Base-by-base conservation (phyloP, 2,797 vertebrate genomes). In the Rhinatrema bivittatum region DNA sequence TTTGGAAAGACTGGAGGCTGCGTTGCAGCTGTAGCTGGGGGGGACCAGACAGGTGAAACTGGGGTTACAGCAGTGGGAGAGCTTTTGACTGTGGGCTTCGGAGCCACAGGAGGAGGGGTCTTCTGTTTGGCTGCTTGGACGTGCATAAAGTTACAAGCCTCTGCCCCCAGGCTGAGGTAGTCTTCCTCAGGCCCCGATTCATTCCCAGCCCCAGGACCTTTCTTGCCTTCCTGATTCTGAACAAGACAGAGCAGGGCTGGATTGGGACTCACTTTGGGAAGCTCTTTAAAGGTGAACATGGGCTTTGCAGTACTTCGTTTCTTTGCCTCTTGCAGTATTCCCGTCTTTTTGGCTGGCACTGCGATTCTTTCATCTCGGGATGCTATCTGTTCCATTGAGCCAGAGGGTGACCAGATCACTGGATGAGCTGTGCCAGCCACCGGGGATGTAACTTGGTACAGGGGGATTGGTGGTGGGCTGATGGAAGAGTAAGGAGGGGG, bases 131-230 rank as follows among this genome's bases (percentile, higher is more conserved):
- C 55, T 27, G 75, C 55, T 46, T 87, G 53, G 33, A 81, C 65
- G 46, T 96, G 95, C 70, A 99, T 88, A 60, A 99, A 99, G 71
- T 99, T 99, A 56, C 94, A 99, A 51, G 96, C 96, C 78, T 99
- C 96, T 24, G 96, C 96, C 20, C 96, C 96, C 38, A 99, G 76
- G 41, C 95, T 99, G 53, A 99, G 90, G 78, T 97, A 97, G 82
- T 99, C 96, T 73, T 99, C 96, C 62, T 99, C 96, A 2, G 89
- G 84, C 50, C 91, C 90, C 11, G 90, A 91, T 56, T 99, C 94
- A 57, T 86, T 90, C 30, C 89, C 94, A 28, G 82, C 49, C 47
- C 87, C 91, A 1, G 67, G 16, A 27, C 67, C 60, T 32, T 79
- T 71, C 61, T 83, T 94, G 38, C 89, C 85, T 55, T 82, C 85